Base-by-base conservation (phyloP, 2,113 vertebrate species). In the Thalassarche chlororhynchos region DNA sequence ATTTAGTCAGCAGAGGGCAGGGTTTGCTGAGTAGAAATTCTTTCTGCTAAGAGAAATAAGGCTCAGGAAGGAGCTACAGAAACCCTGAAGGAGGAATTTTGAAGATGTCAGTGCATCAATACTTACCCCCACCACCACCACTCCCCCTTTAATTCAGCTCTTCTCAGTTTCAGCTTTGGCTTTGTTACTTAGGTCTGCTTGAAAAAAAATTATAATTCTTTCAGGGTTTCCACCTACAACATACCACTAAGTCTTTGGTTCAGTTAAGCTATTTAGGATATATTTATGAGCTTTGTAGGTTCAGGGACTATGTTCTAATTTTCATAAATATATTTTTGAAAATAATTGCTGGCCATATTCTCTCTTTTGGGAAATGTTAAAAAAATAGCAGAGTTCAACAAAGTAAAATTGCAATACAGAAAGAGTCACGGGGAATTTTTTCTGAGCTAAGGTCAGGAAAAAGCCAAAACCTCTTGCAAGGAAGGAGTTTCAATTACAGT, bases 1-100 rank as follows among this genome's bases (percentile, higher is more conserved):
- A 29, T 90, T 69, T 66, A 40, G 91, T 91, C 98, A 97, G 98
- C 96, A 98, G 98, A 98, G 98, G 98, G 98, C 98, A 98, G 97
- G 93, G 92, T 96, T 82, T 93, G 84, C 98, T 93, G 98, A 90
- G 47, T 34, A 87, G 96, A 97, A 96, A 80, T 89, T 51, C 84
- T 24, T 95, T n/a, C 42, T 40, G 32, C 81, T 46, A 1, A 5
- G 83, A 54, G 60, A 77, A 55, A 9, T 17, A 32, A 83, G 21
- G 38, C 72, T 69, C 28, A 7, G 36, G 24, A 47, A 72, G 34
- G 60, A 72, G 34, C 52, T 87, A 10, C 47, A 29, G 47, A 77
- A 42, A 28, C 19, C 21, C 17, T 1, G 7, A 55, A 80, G 49
- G 34, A 77, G 40, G 74, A 61, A 58, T 87, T 83, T 51, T 61